phyloP scores from a whole-genome alignment of 2,797 vertebrate genomes.

The Cirrhinus mrigala region DNA sequence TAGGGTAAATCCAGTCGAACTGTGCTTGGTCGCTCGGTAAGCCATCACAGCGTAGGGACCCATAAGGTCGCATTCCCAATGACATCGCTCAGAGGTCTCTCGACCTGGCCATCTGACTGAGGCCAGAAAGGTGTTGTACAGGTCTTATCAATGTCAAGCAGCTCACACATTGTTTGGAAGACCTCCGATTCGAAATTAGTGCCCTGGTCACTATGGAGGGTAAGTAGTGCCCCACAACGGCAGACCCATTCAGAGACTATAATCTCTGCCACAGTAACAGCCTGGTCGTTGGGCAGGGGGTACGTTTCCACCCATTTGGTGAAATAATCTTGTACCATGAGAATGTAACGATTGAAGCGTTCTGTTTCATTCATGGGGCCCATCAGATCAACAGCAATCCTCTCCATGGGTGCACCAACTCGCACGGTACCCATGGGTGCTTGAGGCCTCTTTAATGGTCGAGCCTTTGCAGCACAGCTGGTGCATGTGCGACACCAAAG shows the following conservation, averaged over 20 bases:
- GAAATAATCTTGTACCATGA: conserved; percentile 39
- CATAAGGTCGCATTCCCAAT: too few species aligned
- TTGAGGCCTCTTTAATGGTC: too few species aligned
- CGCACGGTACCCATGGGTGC: too few species aligned
- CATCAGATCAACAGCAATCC: conserved; percentile 52
- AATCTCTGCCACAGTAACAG: conserved; percentile 38
- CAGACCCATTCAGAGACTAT: conserved; percentile 25
- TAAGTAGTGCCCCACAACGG: neutral
- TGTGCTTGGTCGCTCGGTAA: neutral
- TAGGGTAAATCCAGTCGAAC: neutral
- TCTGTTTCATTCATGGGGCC: conserved; percentile 50
- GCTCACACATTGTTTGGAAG: conserved; percentile 15
- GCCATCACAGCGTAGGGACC: neutral
- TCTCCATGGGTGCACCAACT: too few species aligned
- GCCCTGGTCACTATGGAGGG: conserved; percentile 4
- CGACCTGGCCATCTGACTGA: too few species aligned
- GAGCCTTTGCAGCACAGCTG: too few species aligned
- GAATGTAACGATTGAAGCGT: neutral
- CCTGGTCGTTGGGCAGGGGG: conserved; percentile 17
- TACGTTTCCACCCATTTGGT: conserved; percentile 33
- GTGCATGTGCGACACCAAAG: too few species aligned
- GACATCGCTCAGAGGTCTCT: too few species aligned
- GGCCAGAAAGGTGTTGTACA: neutral
- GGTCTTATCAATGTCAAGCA: conserved; percentile 14
- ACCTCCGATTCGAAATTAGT: conserved; percentile 18